Evolutionary conservation across 2,797 vertebrate species (phyloP).

Genomic region (Epinephelus malabaricus): DNA sequence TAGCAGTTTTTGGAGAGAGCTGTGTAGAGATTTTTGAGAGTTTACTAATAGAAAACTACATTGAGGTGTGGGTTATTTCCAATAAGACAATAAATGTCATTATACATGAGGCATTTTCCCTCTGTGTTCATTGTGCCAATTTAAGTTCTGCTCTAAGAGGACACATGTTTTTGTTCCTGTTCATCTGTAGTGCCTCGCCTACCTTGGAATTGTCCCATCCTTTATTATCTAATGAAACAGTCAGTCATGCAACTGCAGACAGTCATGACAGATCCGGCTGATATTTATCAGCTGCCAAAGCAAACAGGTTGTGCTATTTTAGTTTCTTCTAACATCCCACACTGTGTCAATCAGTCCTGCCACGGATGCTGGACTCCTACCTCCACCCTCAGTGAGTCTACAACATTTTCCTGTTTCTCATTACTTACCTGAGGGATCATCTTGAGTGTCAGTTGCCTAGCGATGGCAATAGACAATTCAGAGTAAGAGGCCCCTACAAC

Average conservation of each 20-base stretch:
- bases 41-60: too few species aligned
- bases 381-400: neutral
- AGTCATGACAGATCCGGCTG: neutral
- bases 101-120: too few species aligned
- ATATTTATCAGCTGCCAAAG: neutral
- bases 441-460: slow-evolving; percentile 88
- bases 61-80: too few species aligned
- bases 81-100: too few species aligned
- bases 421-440: slow-evolving; percentile 90
- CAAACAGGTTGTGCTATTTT: slow-evolving; percentile 18
- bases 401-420: neutral
- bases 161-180: neutral
- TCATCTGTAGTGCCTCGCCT: neutral
- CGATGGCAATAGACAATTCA: slow-evolving; percentile 89
- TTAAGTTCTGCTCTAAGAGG: too few species aligned
- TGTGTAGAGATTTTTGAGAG: too few species aligned
- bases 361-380: neutral
- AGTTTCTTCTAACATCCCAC: neutral
- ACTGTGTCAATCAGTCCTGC: neutral
- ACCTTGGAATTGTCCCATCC: neutral
- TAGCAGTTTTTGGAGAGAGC: too few species aligned
- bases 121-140: too few species aligned
- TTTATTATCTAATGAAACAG: too few species aligned
- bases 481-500: slow-evolving; percentile 88
- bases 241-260: neutral